Evolutionary conservation across 1,140 invertebrate species (phyloP).

Genomic region (Aphaenogaster ashmeadi): DNA sequence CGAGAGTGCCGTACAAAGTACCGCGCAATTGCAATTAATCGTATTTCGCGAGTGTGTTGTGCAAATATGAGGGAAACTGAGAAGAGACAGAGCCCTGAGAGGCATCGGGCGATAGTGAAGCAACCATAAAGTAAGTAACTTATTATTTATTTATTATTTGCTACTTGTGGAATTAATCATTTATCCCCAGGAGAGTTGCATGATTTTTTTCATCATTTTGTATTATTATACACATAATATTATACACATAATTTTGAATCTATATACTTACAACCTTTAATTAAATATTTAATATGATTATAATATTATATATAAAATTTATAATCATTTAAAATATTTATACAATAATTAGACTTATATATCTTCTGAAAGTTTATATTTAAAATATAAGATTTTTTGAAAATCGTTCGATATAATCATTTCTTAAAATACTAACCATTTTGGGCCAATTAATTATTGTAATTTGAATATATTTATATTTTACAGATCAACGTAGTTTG

Average conservation of each 20-base stretch:
- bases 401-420: no score
- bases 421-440: no score
- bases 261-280: not conserved
- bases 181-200: not conserved
- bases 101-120: not conserved
- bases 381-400: no score
- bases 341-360: no score
- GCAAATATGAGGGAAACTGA: not conserved
- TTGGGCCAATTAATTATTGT: no score
- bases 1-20: not conserved
- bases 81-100: not conserved
- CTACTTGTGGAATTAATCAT: not conserved
- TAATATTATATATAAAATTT: not conserved
- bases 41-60: not conserved
- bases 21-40: not conserved
- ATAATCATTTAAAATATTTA: not conserved
- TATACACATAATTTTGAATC: not conserved
- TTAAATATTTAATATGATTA: not conserved
- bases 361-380: no score
- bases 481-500: conserved; percentile 1
- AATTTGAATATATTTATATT: not conserved
- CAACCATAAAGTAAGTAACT: not conserved
- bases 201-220: not conserved
- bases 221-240: not conserved
- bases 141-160: not conserved